These are phyloP conservation scores for Cremastinae sp. DNA, from an alignment of 2,888 invertebrate genomes.

Conservation along the genomic window DNA sequence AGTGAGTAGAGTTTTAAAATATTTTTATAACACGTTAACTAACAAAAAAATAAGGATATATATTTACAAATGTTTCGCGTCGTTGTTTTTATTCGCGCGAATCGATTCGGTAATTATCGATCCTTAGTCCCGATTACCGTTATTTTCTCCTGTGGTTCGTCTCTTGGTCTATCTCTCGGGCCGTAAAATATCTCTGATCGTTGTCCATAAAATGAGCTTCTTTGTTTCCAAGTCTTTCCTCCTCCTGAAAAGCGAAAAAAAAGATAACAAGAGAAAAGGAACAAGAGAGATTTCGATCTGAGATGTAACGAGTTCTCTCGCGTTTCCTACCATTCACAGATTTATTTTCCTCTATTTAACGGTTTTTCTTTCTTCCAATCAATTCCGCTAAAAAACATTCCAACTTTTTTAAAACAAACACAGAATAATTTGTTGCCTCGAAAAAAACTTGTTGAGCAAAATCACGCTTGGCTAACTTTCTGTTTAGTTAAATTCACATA, in stretches of 20 bases:
- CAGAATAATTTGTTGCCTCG: too few species aligned
- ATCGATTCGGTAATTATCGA: slow-evolving; percentile 30
- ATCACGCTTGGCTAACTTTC: not conserved
- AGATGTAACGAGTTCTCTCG: slow-evolving; percentile 6
- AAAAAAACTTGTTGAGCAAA: too few species aligned
- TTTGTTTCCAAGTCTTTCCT: slow-evolving; percentile 44
- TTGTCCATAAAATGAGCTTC: slow-evolving; percentile 49
- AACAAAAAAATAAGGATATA: slow-evolving; percentile 5
- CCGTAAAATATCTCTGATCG: slow-evolving; percentile 26
- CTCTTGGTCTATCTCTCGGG: slow-evolving; percentile 3
- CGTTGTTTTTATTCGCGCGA: slow-evolving; percentile 3
- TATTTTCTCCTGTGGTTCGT: not conserved
- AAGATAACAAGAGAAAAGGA: slow-evolving; percentile 1
- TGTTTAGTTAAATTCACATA: too few species aligned
- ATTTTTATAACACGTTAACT: not conserved
- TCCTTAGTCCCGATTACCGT: slow-evolving; percentile 9
- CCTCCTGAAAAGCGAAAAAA: not conserved
- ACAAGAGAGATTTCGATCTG: slow-evolving; percentile 23
- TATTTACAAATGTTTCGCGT: not conserved
- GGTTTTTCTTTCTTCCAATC: not conserved
- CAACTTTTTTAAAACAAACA: too few species aligned
- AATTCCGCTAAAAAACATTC: too few species aligned
- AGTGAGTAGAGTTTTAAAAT: too few species aligned
- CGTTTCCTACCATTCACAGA: too few species aligned
- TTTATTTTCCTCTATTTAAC: not conserved